Percentiles rank a stretch among this genome's conserved stretches.
Evolutionary conservation across 2,888 invertebrate genomes (phyloP).

Genomic region (Atethmia centrago): DNA sequence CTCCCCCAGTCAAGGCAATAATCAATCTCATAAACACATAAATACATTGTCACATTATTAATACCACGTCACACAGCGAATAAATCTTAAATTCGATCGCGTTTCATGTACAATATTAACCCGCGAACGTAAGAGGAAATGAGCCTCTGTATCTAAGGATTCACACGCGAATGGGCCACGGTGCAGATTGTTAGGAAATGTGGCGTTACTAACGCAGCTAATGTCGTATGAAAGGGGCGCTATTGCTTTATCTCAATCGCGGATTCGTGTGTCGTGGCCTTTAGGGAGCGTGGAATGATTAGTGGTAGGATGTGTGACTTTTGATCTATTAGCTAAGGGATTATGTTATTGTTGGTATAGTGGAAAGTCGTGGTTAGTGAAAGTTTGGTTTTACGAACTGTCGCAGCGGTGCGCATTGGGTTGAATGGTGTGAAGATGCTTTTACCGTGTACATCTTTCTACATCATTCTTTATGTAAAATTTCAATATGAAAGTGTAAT

Average conservation of each 20-base stretch:
- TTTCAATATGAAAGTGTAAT: neutral
- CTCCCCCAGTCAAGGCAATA: neutral
- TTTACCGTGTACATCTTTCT: neutral
- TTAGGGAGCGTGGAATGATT: slow-evolving; percentile 73
- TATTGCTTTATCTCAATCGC: slow-evolving; percentile 86
- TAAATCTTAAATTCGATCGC: slow-evolving; percentile 65
- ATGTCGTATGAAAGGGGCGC: slow-evolving; percentile 90
- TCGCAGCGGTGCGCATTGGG: neutral
- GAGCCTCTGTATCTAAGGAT: slow-evolving; percentile 90
- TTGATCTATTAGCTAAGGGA: slow-evolving; percentile 56
- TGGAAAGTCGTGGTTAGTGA: neutral
- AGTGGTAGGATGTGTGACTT: slow-evolving; percentile 69
- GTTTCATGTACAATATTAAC: slow-evolving; percentile 72
- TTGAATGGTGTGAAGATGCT: neutral
- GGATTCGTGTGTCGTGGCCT: slow-evolving; percentile 78
- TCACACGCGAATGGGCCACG: slow-evolving; percentile 87
- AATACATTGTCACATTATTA: slow-evolving; percentile 56
- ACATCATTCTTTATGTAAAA: neutral
- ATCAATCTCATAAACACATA: slow-evolving; percentile 21
- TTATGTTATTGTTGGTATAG: slow-evolving; percentile 13
- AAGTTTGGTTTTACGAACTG: neutral
- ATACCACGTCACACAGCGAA: slow-evolving; percentile 61
- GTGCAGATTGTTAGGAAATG: slow-evolving; percentile 90
- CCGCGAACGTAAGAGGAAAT: slow-evolving; percentile 83
- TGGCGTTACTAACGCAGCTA: slow-evolving; percentile 90